Evolutionary conservation across 2,888 invertebrate species (phyloP), one percentile per base, ranked within the genome.

Genomic region (Drosophila ezoana): DNA sequence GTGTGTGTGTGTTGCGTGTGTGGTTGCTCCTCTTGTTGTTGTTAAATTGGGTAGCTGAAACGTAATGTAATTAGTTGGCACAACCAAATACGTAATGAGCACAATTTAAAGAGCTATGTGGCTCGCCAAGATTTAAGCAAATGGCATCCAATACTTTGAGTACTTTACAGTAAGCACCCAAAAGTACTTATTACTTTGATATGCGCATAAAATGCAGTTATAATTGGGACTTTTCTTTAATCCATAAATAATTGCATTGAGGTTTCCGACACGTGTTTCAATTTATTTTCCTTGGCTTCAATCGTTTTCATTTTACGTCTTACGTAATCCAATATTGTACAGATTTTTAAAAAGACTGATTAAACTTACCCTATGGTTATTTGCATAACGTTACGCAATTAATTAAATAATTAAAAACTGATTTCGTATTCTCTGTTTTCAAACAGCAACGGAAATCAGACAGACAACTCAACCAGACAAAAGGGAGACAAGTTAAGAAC

Each of bases 371-470:
- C 23, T 58, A 14, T 35, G 20, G 48, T 14, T 63, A 74, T 82
- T 85, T 82, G 61, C 77, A 86, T 86, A 74, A 76, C 57, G 72
- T 71, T 76, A 69, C 56, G 81, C 73, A 86, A 85, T 85, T 81
- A 71, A 86, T 76, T 82, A 69, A 79, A 80, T 73, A 85, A 88
- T 85, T 86, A 72, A 83, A 85, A 85, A 71, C 76, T 76, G 80
- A 72, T 85, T 87, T 79, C 72, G 65, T 52, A 68, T 51, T 69
- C 74, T 64, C 64, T 57, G 67, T 64, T 68, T 72, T 78, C 40
- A 62, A 65, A 68, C 35, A 13, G 43, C 61, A 61, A 57, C 49
- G 54, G 56, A 59, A 59, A 38, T 45, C 56, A 52, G 52, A 47
- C 56, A 59, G 62, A 53, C 43, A 40, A 51, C 37, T 32, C 53